These are phyloP conservation scores for Ochotona princeps DNA, from an alignment of 2,113 vertebrate genomes.

Conservation along the genomic window DNA sequence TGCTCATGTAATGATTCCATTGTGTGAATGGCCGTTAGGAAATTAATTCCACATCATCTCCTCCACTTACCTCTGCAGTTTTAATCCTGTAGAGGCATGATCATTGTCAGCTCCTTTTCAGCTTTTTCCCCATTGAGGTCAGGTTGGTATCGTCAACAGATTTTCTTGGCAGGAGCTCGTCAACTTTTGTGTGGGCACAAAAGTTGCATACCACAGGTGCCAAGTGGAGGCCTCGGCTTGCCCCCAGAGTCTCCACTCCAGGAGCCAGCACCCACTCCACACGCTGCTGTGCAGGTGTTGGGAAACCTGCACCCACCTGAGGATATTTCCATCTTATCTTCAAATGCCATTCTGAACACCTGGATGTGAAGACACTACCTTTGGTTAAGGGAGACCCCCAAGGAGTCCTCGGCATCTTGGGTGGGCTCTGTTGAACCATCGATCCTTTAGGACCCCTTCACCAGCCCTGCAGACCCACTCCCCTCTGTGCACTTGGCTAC, in stretches of 20 bases:
- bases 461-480: neutral
- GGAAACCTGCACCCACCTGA: neutral
- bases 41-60: neutral
- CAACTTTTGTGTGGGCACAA: neutral
- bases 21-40: neutral
- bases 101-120: neutral
- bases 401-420: neutral
- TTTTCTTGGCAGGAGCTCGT: neutral
- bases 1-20: neutral
- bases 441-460: too few relatives aligned
- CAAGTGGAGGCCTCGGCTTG: neutral
- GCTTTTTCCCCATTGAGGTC: neutral
- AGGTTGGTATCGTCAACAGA: neutral
- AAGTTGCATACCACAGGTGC: neutral
- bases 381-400: neutral
- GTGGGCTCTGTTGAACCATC: neutral
- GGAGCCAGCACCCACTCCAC: neutral
- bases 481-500: neutral
- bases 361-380: too few relatives aligned
- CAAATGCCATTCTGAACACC: neutral
- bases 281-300: neutral
- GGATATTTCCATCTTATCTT: neutral
- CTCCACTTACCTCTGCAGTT: neutral
- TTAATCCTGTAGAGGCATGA: neutral
- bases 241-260: neutral